A percentile compares a stretch with the other conserved stretches of the same genome.
Evolutionary conservation across 2,888 invertebrate species (phyloP).

Genomic region (Standfussiana lucernea): DNA sequence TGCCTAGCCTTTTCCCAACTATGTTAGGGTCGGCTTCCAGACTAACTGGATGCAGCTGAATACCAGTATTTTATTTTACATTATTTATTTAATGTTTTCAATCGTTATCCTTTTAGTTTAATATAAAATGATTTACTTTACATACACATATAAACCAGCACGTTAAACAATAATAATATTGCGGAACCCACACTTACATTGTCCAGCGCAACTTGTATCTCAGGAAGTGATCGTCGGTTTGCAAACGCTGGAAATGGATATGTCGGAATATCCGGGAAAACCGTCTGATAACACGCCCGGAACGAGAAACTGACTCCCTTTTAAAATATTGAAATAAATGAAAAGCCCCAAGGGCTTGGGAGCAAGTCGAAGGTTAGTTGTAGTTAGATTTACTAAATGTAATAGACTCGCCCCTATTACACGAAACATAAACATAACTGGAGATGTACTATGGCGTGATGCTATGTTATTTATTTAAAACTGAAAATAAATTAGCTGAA

Average conservation of each 20-base stretch:
- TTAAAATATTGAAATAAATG: constrained; percentile 11
- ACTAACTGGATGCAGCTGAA: too few relatives aligned
- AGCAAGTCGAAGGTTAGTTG: neutral
- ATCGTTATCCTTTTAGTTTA: too few relatives aligned
- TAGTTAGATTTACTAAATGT: neutral
- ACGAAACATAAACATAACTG: neutral
- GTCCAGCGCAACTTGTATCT: constrained; percentile 26
- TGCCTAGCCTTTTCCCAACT: too few relatives aligned
- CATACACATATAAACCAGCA: neutral
- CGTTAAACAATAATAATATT: neutral
- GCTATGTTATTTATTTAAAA: neutral
- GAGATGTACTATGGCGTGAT: neutral
- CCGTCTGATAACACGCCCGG: constrained; percentile 59
- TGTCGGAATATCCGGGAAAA: constrained; percentile 72
- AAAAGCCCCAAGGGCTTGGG: too few relatives aligned
- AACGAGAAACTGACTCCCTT: constrained; percentile 17
- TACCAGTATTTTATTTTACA: too few relatives aligned
- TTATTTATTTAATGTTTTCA: neutral
- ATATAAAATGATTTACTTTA: neutral
- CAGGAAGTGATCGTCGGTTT: constrained; percentile 63
- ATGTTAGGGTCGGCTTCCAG: too few relatives aligned
- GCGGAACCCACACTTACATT: constrained; percentile 36
- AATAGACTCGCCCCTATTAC: neutral
- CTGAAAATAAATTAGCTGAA: neutral
- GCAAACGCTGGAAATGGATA: constrained; percentile 68